Evolutionary conservation across 1,140 invertebrate species (phyloP).

Genomic region (Musca domestica): DNA sequence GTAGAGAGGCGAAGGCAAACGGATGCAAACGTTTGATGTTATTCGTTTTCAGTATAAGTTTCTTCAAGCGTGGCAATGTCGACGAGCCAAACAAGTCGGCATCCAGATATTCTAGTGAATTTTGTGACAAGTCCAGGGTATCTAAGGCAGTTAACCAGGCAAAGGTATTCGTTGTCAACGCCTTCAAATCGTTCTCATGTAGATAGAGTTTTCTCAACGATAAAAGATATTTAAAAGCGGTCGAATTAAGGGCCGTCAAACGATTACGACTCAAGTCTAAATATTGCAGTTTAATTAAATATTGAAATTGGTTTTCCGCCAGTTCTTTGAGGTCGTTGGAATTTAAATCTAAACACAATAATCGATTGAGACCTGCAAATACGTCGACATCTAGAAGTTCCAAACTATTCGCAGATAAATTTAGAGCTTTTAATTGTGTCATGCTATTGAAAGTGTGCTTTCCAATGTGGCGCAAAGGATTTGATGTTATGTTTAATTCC

Average conservation of each 20-base stretch:
- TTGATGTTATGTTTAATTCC: slow-evolving; percentile 33
- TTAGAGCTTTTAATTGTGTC: slow-evolving; percentile 32
- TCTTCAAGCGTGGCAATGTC: slow-evolving; percentile 34
- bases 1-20: slow-evolving; percentile 36
- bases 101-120: slow-evolving; percentile 36
- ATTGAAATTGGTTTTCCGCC: slow-evolving; percentile 34
- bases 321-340: slow-evolving; percentile 36
- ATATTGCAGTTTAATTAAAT: slow-evolving; percentile 33
- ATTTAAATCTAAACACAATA: slow-evolving; percentile 40
- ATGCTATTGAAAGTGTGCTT: slow-evolving; percentile 37
- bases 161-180: slow-evolving; percentile 36
- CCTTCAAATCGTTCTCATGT: slow-evolving; percentile 38
- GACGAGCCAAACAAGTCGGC: slow-evolving; percentile 35
- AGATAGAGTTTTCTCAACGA: slow-evolving; percentile 41
- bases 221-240: slow-evolving; percentile 34
- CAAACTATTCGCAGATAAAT: slow-evolving; percentile 39
- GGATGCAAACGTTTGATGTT: slow-evolving; percentile 38
- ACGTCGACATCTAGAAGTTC: slow-evolving; percentile 33
- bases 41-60: slow-evolving; percentile 38
- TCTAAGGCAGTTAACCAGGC: slow-evolving; percentile 35
- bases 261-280: slow-evolving; percentile 42
- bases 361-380: slow-evolving; percentile 29
- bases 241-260: slow-evolving; percentile 31
- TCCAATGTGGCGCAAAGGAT: slow-evolving; percentile 32
- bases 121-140: slow-evolving; percentile 42